Base-by-base conservation (phyloP, 2,888 invertebrate genomes). In the Cryptophagus acutangulus region DNA sequence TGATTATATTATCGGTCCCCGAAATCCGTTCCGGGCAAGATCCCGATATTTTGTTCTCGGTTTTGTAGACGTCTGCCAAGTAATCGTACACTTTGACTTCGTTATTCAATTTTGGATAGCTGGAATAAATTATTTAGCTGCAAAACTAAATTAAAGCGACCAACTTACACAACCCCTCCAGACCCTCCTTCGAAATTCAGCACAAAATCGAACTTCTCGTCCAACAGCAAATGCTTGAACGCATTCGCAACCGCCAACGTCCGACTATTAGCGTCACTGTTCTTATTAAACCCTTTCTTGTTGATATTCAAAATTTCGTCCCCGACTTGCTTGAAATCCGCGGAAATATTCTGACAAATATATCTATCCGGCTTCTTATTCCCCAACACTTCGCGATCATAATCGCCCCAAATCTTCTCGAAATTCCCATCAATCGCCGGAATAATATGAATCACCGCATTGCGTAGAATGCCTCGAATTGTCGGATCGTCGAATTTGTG, bases 381-480 rank as follows among this genome's bases (percentile, higher is more conserved):
- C 6, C 62, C 63, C 0, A 46, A 44, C 0, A 58, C 54, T 18
- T 69, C 66, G 61, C 71, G 71, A 10, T 70, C 68, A 43, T 63
- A 66, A 43, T 64, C 60, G 2, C 71, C 65, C 52, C 67, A 58
- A 24, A 74, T 63, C 18, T 70, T 63, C 43, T 77, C 74, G 41
- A 77, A 76, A 2, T 71, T 71, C n/a, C 71, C 69, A 61, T 82
- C 81, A 4, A 82, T 69, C 1, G 74, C 74, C 0, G 92, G 92
- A 51, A 91, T 76, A 52, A 94, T 77, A 64, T 91, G 87, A 24
- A 94, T 64, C 2, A 89, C 85, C 1, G 83, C 74, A 48, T 80
- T 81, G 35, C 83, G 72, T 3, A 94, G 63, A 9, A 94, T 67
- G 13, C 70, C 68, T 26, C 73, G 63, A 46, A 87, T 79, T 1